Conservation (phyloP, 2,113 vertebrate species). For the Struthio camelus region DNA sequence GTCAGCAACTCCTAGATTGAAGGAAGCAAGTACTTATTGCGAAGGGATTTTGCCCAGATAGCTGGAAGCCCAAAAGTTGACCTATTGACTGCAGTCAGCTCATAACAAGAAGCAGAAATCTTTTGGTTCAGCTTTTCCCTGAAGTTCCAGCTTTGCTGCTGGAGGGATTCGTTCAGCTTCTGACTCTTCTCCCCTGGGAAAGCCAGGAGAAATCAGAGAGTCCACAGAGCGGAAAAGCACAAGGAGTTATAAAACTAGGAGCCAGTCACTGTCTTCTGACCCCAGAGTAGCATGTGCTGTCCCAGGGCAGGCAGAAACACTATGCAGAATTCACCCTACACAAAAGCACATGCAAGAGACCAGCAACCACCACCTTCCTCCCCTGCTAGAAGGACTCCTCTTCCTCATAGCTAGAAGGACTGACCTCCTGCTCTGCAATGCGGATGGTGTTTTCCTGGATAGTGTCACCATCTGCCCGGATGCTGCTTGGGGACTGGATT, state of each 20-base stretch:
- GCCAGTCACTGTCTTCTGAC: neutral
- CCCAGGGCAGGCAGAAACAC: neutral
- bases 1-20: neutral
- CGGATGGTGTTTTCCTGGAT: slow-evolving; percentile 77
- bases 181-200: neutral
- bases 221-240: neutral
- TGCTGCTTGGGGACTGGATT: slow-evolving; percentile 78
- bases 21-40: neutral
- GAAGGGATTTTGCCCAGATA: neutral
- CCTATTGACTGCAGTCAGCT: no score
- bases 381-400: neutral
- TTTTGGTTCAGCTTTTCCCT: neutral
- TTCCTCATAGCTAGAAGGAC: neutral
- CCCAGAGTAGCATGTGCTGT: neutral
- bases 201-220: neutral
- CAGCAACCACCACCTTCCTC: neutral
- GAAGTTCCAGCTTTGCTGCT: neutral
- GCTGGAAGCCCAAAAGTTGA: neutral
- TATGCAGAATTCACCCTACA: neutral
- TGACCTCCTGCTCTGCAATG: slow-evolving; percentile 91
- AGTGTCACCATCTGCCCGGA: slow-evolving; percentile 70
- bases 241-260: neutral
- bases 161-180: neutral
- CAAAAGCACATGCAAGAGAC: neutral
- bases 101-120: neutral